These are phyloP conservation scores for Cyclophora punctaria DNA, from an alignment of 2,888 invertebrate species.

Conservation along the genomic window DNA sequence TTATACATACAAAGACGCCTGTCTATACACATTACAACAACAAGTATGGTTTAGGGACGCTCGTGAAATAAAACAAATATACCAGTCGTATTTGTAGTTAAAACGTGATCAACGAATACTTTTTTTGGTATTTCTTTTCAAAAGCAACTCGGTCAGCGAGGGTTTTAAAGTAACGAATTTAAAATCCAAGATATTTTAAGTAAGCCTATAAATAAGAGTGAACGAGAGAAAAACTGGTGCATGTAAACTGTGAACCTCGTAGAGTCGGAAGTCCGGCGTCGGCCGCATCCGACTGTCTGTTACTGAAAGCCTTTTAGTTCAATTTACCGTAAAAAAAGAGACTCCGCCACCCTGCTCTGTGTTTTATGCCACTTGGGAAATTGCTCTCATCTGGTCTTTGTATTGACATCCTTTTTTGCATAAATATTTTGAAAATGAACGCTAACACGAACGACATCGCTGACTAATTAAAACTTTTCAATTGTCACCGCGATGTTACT, in stretches of 20 bases:
- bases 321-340: conserved; percentile 65
- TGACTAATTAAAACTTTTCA: too few species aligned
- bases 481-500: too few species aligned
- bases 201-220: conserved; percentile 35
- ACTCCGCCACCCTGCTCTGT: conserved; percentile 40
- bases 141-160: too few species aligned
- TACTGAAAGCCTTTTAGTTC: conserved; percentile 68
- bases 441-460: too few species aligned
- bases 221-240: conserved; percentile 38
- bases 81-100: too few species aligned
- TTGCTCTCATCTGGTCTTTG: conserved; percentile 30
- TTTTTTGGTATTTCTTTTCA: too few species aligned
- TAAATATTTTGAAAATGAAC: too few species aligned
- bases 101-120: too few species aligned
- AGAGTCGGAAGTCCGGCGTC: conserved; percentile 54
- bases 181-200: conserved; percentile 11
- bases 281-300: conserved; percentile 59
- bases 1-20: too few species aligned
- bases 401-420: conserved; percentile 5
- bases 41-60: too few species aligned
- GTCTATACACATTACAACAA: too few species aligned
- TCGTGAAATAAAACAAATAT: too few species aligned
- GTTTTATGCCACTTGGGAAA: conserved; percentile 51
- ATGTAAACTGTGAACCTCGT: conserved; percentile 47
- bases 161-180: neutral